Base-by-base conservation (phyloP, 2,113 vertebrate species). In the Lepus americanus region DNA sequence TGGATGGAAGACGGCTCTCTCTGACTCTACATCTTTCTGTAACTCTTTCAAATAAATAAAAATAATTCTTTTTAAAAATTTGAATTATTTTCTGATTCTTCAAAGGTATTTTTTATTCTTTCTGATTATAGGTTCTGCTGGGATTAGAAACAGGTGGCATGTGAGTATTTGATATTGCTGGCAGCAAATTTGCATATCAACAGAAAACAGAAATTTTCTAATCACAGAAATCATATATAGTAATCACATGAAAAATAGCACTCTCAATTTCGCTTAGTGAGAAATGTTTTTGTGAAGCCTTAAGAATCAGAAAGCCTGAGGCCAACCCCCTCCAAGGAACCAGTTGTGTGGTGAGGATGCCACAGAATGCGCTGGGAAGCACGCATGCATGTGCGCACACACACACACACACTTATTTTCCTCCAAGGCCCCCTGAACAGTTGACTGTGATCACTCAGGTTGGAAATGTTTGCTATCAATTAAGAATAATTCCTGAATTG, bases 161-260 rank as follows among this genome's bases (percentile, higher is more conserved):
- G 33, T 76, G 88, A 82, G 70, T 85, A 92, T 92, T 84, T 72
- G 74, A 80, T 80, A 79, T 90, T 39, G 49, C 92, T 88, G 55
- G 77, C 80, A 86, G 84, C 1, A 22, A 95, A 84, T 95, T 23
- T 92, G 73, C 67, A 25, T 94, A 79, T 93, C 92, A 95, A 85
- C 86, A 93, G 51, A 95, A 96, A 94, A 94, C 69, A 96, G 80
- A 88, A 93, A 95, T 97, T 93, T 96, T 96, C 92, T 96, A 96
- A 96, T 96, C 95, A 97, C 63, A 74, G 31, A 87, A 96, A 91
- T 89, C 87, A 81, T 73, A 84, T 79, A 84, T 66, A 84, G 31
- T 82, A 94, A 97, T 93, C 83, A 82, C 77, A 93, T 9, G 9
- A 82, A 92, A 92, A 93, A 59, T 0, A 49, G 36, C 31, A 49